phyloP scores from a whole-genome alignment of 1,140 invertebrate species.

The Sminthurinus signatus region DNA sequence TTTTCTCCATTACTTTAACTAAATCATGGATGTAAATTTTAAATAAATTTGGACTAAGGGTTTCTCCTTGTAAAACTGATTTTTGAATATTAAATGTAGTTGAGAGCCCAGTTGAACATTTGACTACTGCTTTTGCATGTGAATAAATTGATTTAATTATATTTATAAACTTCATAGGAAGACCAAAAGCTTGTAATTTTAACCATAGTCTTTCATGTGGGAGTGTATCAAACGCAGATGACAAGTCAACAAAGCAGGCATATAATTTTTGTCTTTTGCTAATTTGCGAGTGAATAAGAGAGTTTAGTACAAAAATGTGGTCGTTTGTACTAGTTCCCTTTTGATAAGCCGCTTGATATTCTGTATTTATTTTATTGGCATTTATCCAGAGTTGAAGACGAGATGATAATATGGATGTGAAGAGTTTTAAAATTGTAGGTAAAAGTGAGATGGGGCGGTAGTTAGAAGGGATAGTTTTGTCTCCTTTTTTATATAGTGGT shows the following conservation, averaged over 20 bases:
- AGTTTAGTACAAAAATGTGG: constrained; percentile 12
- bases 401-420: constrained; percentile 33
- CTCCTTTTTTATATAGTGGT: constrained; percentile 37
- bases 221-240: neutral
- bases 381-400: constrained; percentile 36
- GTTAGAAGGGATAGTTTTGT: constrained; percentile 27
- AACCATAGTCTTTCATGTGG: constrained; percentile 15
- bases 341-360: constrained; percentile 19
- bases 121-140: constrained; percentile 1
- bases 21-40: constrained; percentile 10
- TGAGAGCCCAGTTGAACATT: neutral
- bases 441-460: constrained; percentile 41
- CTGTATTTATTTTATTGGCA: constrained; percentile 21
- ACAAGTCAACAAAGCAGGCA: constrained; percentile 11
- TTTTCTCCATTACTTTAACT: neutral
- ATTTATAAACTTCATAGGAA: neutral
- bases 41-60: constrained; percentile 13
- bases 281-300: neutral
- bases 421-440: constrained; percentile 38
- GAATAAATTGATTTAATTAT: constrained; percentile 7
- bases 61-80: constrained; percentile 22
- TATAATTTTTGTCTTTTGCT: constrained; percentile 6
- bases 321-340: constrained; percentile 3
- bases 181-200: too few species aligned
- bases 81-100: neutral